These are phyloP conservation scores for Ctenoplectra terminalis DNA, from an alignment of 1,140 invertebrate species.

Conservation along the genomic window DNA sequence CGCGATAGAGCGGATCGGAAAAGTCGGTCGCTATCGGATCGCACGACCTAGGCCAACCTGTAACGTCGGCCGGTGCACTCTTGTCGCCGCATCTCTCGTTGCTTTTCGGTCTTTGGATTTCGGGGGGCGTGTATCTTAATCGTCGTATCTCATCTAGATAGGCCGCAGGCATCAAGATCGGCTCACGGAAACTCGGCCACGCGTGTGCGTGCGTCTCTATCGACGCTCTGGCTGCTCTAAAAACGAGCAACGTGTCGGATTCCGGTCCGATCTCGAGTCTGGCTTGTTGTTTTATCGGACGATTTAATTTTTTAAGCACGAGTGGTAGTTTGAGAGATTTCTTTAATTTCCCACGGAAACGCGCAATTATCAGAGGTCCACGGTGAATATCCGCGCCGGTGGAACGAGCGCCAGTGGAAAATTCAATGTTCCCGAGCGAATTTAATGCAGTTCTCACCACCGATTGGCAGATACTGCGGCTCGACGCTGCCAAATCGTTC, in stretches of 20 bases:
- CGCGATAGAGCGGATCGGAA: conserved; percentile 25
- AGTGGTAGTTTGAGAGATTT: neutral
- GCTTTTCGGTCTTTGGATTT: conserved; percentile 78
- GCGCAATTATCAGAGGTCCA: neutral
- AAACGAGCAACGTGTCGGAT: too few species aligned
- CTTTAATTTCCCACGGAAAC: neutral
- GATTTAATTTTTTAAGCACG: too few species aligned
- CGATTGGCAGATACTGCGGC: conserved; percentile 67
- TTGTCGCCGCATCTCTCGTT: conserved; percentile 67
- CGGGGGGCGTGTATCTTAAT: conserved; percentile 79
- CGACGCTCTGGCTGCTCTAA: neutral
- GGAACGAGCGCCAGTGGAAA: conserved; percentile 49
- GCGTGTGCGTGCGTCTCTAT: conserved; percentile 36
- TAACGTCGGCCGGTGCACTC: conserved; percentile 61
- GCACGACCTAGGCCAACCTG: conserved; percentile 77
- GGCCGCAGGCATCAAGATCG: conserved; percentile 78
- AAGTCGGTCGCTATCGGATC: conserved; percentile 53
- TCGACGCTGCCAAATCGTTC: conserved; percentile 67
- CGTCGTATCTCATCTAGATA: conserved; percentile 82
- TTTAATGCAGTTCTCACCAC: conserved; percentile 68
- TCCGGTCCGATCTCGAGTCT: too few species aligned
- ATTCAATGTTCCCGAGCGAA: conserved; percentile 63
- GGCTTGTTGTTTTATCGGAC: too few species aligned
- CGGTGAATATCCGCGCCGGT: conserved; percentile 20
- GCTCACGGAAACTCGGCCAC: conserved; percentile 35